These are phyloP conservation scores for Porites evermanni DNA, from an alignment of 92 coral and sea anemone species.

Conservation along the genomic window DNA sequence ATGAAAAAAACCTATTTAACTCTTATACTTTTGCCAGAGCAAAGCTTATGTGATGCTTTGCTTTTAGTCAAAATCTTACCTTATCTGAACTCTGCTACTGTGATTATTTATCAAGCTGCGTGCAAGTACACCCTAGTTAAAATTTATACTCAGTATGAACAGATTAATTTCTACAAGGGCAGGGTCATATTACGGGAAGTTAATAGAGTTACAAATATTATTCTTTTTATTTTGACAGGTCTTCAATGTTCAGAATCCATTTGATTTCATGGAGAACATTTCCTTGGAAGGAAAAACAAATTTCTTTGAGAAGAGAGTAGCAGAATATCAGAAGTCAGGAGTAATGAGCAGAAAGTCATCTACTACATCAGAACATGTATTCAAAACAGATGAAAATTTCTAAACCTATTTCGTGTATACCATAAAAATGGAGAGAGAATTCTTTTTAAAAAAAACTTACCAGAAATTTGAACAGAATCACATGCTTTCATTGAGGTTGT, in stretches of 20 bases:
- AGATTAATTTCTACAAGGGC: neutral
- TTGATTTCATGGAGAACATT: conserved; percentile 99
- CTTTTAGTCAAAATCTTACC: too few relatives aligned
- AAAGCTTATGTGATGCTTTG: too few relatives aligned
- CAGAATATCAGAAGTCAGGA: conserved; percentile 93
- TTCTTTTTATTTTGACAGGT: conserved; percentile 54
- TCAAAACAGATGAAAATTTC: conserved; percentile 66
- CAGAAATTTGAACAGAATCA: neutral
- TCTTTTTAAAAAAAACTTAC: too few relatives aligned
- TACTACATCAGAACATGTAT: conserved; percentile 51
- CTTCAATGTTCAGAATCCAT: conserved; percentile 88
- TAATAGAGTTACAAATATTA: neutral
- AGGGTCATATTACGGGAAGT: too few relatives aligned
- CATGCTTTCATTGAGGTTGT: neutral
- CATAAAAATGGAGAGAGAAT: neutral
- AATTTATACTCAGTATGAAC: neutral
- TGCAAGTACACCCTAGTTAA: too few relatives aligned
- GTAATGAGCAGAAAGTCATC: conserved; percentile 68
- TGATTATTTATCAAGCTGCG: too few relatives aligned
- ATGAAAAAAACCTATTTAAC: too few relatives aligned
- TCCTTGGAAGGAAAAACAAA: conserved; percentile 98
- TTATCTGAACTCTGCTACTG: too few relatives aligned
- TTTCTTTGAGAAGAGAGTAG: conserved; percentile 96
- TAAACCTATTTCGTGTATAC: neutral
- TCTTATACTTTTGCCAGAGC: too few relatives aligned